Percentiles rank a stretch among this genome's conserved stretches.
These are phyloP conservation scores for Caenorhabditis macrosperma DNA, from an alignment of 2,888 invertebrate species.

Conservation along the genomic window DNA sequence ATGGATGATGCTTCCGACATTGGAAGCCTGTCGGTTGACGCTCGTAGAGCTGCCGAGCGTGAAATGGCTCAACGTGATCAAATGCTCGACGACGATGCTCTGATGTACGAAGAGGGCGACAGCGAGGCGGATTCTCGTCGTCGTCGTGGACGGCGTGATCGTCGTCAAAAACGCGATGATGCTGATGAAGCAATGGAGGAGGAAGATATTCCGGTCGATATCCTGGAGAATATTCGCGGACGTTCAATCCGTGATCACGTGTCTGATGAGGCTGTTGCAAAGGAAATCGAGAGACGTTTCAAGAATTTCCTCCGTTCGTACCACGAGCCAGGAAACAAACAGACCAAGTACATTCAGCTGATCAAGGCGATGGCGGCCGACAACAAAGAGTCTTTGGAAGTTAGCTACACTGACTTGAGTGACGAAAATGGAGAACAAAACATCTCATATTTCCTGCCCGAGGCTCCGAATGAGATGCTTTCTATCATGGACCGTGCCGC, in stretches of 20 bases:
- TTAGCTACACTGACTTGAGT: constrained; percentile 91
- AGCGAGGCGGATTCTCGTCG: constrained; percentile 43
- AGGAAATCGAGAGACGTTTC: constrained; percentile 92
- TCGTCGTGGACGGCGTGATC: constrained; percentile 51
- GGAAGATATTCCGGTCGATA: constrained; percentile 88
- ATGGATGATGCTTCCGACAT: constrained; percentile 90
- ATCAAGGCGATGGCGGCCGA: constrained; percentile 81
- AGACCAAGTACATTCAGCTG: constrained; percentile 73
- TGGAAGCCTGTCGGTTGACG: constrained; percentile 88
- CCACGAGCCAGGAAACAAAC: constrained; percentile 67
- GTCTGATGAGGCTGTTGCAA: constrained; percentile 92
- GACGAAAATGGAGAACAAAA: constrained; percentile 89
- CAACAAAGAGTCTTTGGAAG: constrained; percentile 87
- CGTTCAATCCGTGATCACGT: constrained; percentile 97
- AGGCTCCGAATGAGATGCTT: constrained; percentile 87
- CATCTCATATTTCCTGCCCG: constrained; percentile 95
- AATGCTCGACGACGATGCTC: constrained; percentile 81
- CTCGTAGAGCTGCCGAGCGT: constrained; percentile 91
- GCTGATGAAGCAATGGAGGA: constrained; percentile 73
- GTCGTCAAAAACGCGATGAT: constrained; percentile 34
- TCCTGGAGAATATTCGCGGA: constrained; percentile 97
- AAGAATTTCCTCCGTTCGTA: constrained; percentile 73
- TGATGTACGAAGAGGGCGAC: constrained; percentile 77
- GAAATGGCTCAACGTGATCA: constrained; percentile 91
- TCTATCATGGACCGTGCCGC: constrained; percentile 81